phyloP scores from a whole-genome alignment of 2,797 vertebrate genomes.

The Catostomus latipinnis region DNA sequence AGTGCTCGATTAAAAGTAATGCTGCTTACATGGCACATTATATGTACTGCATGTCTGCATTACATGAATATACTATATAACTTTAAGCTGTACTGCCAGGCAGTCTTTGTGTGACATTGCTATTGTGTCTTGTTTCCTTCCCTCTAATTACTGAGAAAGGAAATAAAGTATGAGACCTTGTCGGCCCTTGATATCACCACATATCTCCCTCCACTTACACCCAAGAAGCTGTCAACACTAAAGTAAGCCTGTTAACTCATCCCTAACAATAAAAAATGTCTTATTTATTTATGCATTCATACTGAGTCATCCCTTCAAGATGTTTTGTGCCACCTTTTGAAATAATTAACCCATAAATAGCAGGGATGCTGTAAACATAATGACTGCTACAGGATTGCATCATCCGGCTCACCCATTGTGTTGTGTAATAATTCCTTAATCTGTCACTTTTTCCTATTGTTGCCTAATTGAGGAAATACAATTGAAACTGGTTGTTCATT shows the following conservation, averaged over 20 bases:
- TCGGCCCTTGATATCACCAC: not conserved
- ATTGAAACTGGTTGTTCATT: too few relatives aligned
- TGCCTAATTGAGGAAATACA: slow-evolving; percentile 11
- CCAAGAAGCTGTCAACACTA: not conserved
- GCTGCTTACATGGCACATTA: too few relatives aligned
- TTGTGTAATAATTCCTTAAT: not conserved
- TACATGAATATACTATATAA: too few relatives aligned
- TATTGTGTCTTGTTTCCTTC: not conserved
- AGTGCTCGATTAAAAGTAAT: too few relatives aligned
- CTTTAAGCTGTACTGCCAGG: too few relatives aligned
- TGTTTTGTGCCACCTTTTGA: not conserved
- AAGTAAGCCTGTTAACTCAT: slow-evolving; percentile 6
- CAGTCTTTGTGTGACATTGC: too few relatives aligned
- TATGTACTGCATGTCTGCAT: too few relatives aligned
- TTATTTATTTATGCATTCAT: not conserved
- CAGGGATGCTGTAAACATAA: too few relatives aligned
- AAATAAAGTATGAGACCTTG: not conserved
- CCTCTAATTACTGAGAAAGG: slow-evolving; percentile 1
- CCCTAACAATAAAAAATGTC: too few relatives aligned
- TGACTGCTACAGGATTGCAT: not conserved
- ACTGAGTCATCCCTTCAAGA: slow-evolving; percentile 1
- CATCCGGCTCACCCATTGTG: not conserved
- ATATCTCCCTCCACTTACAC: not conserved
- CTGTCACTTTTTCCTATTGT: slow-evolving; percentile 4
- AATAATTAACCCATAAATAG: not conserved